A percentile compares a stretch with the other conserved stretches of the same genome.
These are phyloP conservation scores for Drosophila meridiana DNA, from an alignment of 2,888 invertebrate species.

Conservation along the genomic window DNA sequence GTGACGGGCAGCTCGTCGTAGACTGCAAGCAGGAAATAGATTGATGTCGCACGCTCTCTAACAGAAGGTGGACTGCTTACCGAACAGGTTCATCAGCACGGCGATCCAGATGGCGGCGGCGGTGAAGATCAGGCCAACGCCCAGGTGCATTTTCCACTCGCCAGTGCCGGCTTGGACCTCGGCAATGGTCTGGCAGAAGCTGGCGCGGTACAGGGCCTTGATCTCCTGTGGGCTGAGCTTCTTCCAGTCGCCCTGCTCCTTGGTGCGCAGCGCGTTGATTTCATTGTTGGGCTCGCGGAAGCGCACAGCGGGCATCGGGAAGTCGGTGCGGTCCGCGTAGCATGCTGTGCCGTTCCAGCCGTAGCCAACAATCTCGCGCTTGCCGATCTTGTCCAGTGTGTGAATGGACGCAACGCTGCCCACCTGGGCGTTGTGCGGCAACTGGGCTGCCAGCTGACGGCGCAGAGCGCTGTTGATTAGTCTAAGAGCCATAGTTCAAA, in stretches of 20 bases:
- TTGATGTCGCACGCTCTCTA: background rate
- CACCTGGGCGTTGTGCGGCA: conserved; percentile 71
- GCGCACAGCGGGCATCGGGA: conserved; percentile 95
- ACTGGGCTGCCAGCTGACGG: conserved; percentile 74
- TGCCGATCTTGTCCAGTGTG: conserved; percentile 88
- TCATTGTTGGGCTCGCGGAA: conserved; percentile 93
- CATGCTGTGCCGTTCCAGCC: conserved; percentile 93
- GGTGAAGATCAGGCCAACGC: conserved; percentile 84
- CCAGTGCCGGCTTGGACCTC: conserved; percentile 90
- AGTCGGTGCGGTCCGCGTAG: conserved; percentile 92
- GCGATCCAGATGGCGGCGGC: conserved; percentile 78
- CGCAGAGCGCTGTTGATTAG: conserved; percentile 79
- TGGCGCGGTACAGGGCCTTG: conserved; percentile 96
- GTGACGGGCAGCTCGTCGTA: conserved; percentile 89
- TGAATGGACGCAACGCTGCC: conserved; percentile 83
- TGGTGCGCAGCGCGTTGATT: conserved; percentile 91
- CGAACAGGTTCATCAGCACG: conserved; percentile 82
- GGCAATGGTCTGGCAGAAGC: conserved; percentile 96
- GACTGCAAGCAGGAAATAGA: conserved; percentile 82
- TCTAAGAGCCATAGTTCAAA: conserved; percentile 80
- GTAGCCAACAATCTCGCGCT: conserved; percentile 95
- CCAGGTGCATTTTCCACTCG: conserved; percentile 86
- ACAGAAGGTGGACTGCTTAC: conserved; percentile 50
- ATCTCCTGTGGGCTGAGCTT: conserved; percentile 95
- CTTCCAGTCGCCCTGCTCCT: conserved; percentile 99